Evolutionary conservation across 2,113 vertebrate species (phyloP), one percentile per base, ranked within the genome.

Genomic region (Syngnathus typhle): DNA sequence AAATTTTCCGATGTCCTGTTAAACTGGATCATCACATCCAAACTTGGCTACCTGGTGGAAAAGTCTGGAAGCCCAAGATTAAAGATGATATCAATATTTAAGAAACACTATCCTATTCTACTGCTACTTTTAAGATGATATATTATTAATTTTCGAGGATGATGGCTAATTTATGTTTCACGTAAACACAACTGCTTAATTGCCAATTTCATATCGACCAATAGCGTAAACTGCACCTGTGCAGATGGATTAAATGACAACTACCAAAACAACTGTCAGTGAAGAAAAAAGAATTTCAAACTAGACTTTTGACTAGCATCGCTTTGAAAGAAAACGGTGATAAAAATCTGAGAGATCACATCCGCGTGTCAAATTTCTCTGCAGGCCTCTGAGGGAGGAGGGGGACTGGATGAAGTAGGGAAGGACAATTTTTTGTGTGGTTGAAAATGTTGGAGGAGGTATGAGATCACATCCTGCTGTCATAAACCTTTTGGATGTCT

Each of bases 381-480:
- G 6, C 19, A 37, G 74, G 61, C 55, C 74, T 84, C 71, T 4
- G 52, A 79, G 38, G 81, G 52, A 13, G 60, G 67, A 18, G 70
- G 6, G n/a, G 70, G 12, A 6, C 51, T 11, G 37, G 56, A 65
- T 16, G 37, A 66, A 68, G 68, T 19, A 10, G 6, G 3, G 6
- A 51, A 72, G 27, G 51, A 65, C 19, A 16, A 61, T 85, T 76
- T 83, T 64, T 68, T 62, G 70, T 67, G 79, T 64, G 49, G 67
- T 16, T 80, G 76, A 78, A 86, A 81, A 84, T 59, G 63, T 64
- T 37, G 36, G 60, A 63, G 68, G 74, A 27, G 72, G 77, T 81
- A 79, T 75, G 77, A 85, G 74, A 85, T 87, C 84, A 82, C 82
- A 84, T 82, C 79, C 76, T 75, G 52, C 75, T 52, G 83, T 38